phyloP scores from a whole-genome alignment of 1,140 invertebrate species.

The Calosoma granatense region DNA sequence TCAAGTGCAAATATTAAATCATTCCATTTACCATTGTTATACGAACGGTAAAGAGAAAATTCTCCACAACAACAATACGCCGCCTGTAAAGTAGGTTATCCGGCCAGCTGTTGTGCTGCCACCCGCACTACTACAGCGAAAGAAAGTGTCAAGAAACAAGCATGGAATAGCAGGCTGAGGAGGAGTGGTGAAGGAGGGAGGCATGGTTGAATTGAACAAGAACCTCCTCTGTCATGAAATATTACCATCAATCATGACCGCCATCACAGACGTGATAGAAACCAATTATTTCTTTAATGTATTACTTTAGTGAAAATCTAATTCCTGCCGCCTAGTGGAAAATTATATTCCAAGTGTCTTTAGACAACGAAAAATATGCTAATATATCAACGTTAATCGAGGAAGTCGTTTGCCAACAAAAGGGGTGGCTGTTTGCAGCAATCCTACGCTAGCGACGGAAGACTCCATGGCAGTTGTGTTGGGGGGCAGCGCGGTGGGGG shows the following conservation, averaged over 20 bases:
- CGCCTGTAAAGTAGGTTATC: too few relatives aligned
- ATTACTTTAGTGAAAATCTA: slow-evolving; percentile 1
- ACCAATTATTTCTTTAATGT: slow-evolving; percentile 8
- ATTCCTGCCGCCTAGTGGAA: background rate
- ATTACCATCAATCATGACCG: slow-evolving; percentile 3
- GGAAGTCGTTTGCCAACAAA: slow-evolving; percentile 4
- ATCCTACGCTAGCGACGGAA: background rate
- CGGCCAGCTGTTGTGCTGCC: too few relatives aligned
- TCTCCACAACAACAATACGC: too few relatives aligned
- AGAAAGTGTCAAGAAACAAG: too few relatives aligned
- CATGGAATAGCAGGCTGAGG: too few relatives aligned
- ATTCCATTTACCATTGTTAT: too few relatives aligned
- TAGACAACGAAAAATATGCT: slow-evolving; percentile 8
- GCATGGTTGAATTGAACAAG: too few relatives aligned
- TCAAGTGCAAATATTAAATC: too few relatives aligned
- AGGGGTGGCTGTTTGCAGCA: background rate
- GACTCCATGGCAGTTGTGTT: too few relatives aligned
- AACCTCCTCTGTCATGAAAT: slow-evolving; percentile 3
- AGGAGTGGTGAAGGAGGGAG: too few relatives aligned
- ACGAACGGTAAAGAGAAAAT: too few relatives aligned
- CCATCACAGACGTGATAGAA: background rate
- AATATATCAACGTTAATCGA: slow-evolving; percentile 6
- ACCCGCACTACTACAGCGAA: background rate
- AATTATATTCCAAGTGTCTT: slow-evolving; percentile 4
- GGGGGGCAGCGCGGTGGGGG: background rate